These are phyloP conservation scores for Ailurus styani DNA, from an alignment of 2,113 vertebrate species.

Conservation along the genomic window DNA sequence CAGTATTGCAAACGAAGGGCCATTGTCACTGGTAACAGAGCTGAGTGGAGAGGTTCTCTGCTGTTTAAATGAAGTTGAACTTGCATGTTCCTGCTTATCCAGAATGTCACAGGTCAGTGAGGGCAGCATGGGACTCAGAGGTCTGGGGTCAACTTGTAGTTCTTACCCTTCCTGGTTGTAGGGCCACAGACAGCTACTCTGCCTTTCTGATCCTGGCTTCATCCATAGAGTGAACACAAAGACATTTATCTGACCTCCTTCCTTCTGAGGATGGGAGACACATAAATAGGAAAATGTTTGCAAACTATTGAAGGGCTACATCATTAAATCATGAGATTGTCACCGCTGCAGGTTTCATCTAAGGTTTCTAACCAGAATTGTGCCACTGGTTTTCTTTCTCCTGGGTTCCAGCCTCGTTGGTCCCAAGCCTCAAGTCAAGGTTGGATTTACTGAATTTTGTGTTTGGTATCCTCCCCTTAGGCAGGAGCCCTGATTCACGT, in stretches of 20 bases:
- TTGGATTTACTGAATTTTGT: not conserved
- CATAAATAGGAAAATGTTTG: not conserved
- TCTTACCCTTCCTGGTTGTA: not conserved
- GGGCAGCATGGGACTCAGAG: not conserved
- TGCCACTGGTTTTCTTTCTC: not conserved
- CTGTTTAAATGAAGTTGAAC: not conserved
- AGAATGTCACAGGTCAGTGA: not conserved
- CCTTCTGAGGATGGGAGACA: not conserved
- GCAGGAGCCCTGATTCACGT: conserved; percentile 93
- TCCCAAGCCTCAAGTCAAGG: not conserved
- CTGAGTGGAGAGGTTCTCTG: not conserved
- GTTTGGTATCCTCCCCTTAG: conserved; percentile 71
- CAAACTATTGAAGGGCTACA: not conserved
- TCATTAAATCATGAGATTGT: not conserved
- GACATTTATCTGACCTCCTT: not conserved
- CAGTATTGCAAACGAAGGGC: not conserved
- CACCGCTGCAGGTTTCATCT: not conserved
- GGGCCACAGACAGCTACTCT: not conserved
- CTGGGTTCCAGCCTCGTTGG: not conserved
- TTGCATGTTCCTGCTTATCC: not conserved
- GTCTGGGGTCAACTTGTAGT: too few species aligned
- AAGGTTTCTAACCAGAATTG: not conserved
- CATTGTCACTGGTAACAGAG: not conserved
- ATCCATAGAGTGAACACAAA: not conserved
- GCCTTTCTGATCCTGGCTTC: not conserved